These are phyloP conservation scores for Drosophila sulfurigaster DNA, from an alignment of 1,140 invertebrate species.

Conservation along the genomic window DNA sequence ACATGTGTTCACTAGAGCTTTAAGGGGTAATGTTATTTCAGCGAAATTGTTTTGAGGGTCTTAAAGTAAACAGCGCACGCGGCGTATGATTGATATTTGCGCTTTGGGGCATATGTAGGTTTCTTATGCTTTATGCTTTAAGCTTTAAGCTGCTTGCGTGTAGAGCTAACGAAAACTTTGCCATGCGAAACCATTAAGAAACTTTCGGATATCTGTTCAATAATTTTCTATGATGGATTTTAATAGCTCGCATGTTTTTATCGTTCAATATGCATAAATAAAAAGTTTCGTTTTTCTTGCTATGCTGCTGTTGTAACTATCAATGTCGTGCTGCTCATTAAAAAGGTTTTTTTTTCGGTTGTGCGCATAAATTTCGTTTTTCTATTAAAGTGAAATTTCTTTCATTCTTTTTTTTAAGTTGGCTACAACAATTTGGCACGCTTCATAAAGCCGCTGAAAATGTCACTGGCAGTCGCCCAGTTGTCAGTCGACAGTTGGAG, in stretches of 20 bases:
- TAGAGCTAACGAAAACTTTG: neutral
- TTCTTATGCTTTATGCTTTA: constrained; percentile 31
- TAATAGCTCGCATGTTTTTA: constrained; percentile 22
- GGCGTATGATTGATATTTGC: constrained; percentile 68
- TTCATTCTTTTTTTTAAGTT: constrained; percentile 1
- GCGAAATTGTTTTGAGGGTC: constrained; percentile 57
- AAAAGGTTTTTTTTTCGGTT: constrained; percentile 38
- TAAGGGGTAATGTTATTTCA: constrained; percentile 73
- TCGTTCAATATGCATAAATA: constrained; percentile 28
- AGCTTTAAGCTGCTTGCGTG: constrained; percentile 6
- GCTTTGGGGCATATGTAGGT: constrained; percentile 27
- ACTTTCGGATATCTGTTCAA: constrained; percentile 35
- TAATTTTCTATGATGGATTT: constrained; percentile 40
- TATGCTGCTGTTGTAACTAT: neutral
- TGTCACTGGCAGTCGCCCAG: constrained; percentile 6
- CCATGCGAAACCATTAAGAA: neutral
- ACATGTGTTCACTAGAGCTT: constrained; percentile 71
- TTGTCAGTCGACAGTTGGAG: constrained; percentile 7
- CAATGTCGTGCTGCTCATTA: constrained; percentile 38
- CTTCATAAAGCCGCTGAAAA: constrained; percentile 59
- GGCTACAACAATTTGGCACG: constrained; percentile 49
- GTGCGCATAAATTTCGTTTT: constrained; percentile 57
- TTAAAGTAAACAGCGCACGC: constrained; percentile 53
- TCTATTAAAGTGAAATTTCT: constrained; percentile 48
- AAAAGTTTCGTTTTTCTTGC: constrained; percentile 6